Percentiles rank a stretch among this genome's conserved stretches.
Conservation (phyloP, 1,140 invertebrate genomes). For the Caenorhabditis briggsae region DNA sequence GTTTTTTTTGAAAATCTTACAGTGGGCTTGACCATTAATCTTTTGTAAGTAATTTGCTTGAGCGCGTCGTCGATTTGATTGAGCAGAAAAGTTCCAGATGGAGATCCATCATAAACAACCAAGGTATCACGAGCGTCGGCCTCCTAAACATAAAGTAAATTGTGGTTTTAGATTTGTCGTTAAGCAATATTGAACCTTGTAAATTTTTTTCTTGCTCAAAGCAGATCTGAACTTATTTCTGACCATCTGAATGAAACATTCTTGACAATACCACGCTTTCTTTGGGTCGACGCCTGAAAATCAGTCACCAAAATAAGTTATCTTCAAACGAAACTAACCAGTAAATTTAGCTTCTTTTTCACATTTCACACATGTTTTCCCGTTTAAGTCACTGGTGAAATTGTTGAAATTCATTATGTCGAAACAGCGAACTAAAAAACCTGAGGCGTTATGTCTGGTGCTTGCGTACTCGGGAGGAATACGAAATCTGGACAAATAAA, state of each 20-base stretch:
- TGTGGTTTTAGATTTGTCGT: background rate
- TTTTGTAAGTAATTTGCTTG: constrained; percentile 50
- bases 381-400: background rate
- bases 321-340: background rate
- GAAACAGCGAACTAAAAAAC: background rate
- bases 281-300: constrained; percentile 61
- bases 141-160: constrained; percentile 30
- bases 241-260: constrained; percentile 66
- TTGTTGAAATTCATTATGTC: background rate
- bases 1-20: background rate
- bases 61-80: constrained; percentile 58
- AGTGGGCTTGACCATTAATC: constrained; percentile 47
- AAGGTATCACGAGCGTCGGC: constrained; percentile 45
- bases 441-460: background rate
- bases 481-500: too few relatives aligned
- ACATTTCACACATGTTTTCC: constrained; percentile 63
- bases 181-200: constrained; percentile 32
- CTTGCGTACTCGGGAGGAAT: background rate
- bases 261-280: constrained; percentile 64
- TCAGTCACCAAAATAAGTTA: background rate
- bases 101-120: constrained; percentile 50
- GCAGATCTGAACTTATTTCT: constrained; percentile 66
- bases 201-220: constrained; percentile 60
- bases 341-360: constrained; percentile 59
- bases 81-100: constrained; percentile 47